phyloP scores from a whole-genome alignment of 2,888 invertebrate species.

The Eledone cirrhosa region DNA sequence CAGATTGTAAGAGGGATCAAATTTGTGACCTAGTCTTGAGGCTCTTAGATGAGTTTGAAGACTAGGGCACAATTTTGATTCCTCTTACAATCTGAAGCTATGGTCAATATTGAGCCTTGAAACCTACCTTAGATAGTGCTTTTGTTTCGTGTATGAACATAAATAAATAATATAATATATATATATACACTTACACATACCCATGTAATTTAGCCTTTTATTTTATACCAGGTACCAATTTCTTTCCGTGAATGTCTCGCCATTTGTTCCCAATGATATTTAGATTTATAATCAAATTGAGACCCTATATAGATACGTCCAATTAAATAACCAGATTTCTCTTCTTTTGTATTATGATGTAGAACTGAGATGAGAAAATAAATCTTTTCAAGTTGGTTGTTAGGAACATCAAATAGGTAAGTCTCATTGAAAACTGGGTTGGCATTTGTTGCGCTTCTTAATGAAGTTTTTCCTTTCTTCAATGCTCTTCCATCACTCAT shows the following conservation, averaged over 20 bases:
- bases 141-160: too few relatives aligned
- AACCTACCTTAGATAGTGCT: too few relatives aligned
- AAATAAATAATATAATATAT: too few relatives aligned
- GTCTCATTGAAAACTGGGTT: slow-evolving; percentile 56
- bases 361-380: slow-evolving; percentile 52
- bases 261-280: slow-evolving; percentile 57
- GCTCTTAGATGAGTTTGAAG: background rate
- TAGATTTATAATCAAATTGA: slow-evolving; percentile 48
- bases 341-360: slow-evolving; percentile 36
- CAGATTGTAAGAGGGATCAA: too few relatives aligned
- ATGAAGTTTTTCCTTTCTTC: slow-evolving; percentile 52
- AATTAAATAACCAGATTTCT: slow-evolving; percentile 42
- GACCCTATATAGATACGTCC: slow-evolving; percentile 55
- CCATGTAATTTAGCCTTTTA: slow-evolving; percentile 35
- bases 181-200: too few relatives aligned
- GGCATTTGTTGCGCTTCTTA: slow-evolving; percentile 41
- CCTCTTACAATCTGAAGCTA: too few relatives aligned
- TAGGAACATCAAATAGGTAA: slow-evolving; percentile 57
- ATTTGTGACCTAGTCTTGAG: background rate
- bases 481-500: slow-evolving; percentile 58
- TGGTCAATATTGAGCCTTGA: too few relatives aligned
- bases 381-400: slow-evolving; percentile 50
- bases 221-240: slow-evolving; percentile 51
- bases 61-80: too few relatives aligned
- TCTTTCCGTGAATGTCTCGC: slow-evolving; percentile 54